Base-by-base conservation (phyloP, 2,113 vertebrate species). In the Octodon degus region DNA sequence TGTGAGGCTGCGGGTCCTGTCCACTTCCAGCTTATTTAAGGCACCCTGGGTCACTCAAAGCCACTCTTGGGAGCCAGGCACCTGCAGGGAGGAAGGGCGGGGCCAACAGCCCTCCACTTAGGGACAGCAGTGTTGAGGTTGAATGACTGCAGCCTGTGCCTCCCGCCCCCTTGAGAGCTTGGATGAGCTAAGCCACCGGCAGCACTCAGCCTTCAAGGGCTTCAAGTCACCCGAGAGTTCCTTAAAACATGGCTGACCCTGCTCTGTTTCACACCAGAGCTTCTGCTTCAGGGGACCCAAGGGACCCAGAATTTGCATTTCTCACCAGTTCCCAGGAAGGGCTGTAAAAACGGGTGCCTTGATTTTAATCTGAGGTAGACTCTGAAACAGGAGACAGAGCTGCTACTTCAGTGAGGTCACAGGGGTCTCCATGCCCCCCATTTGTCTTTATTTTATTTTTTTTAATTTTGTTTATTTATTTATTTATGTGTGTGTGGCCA, bases 241-340 rank as follows among this genome's bases (percentile, higher is more conserved):
- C 20, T 34, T 60, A 32, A 25, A 65, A 1, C 50, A 70, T 1
- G 17, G 34, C 68, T 8, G 8, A 2, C 34, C 34, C 40, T 16
- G 9, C 16, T 40, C 60, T 30, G 25, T 7, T 74, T n/a, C 40
- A 17, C 32, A 53, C 72, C n/a, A 40, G n/a, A 53, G 58, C 40
- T 67, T 37, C 63, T 67, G 76, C 80, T 93, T 43, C 24, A 16
- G 50, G 24, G 60, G 9, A 20, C 43, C 43, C 16, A 8, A 5
- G 30, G 25, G 5, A 63, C 63, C 16, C 58, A 86, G 47, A 60
- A 81, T 90, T 92, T 95, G 91, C 91, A 90, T 93, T 83, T 86
- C 86, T 60, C 5, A 72, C 76, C 27, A 8, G 81, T 81, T 93
- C 89, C 81, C 82, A 92, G 86, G 76, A 58, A 25, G 37, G 32